Conservation (phyloP, 2,113 vertebrate species). For the Crypturellus undulatus region DNA sequence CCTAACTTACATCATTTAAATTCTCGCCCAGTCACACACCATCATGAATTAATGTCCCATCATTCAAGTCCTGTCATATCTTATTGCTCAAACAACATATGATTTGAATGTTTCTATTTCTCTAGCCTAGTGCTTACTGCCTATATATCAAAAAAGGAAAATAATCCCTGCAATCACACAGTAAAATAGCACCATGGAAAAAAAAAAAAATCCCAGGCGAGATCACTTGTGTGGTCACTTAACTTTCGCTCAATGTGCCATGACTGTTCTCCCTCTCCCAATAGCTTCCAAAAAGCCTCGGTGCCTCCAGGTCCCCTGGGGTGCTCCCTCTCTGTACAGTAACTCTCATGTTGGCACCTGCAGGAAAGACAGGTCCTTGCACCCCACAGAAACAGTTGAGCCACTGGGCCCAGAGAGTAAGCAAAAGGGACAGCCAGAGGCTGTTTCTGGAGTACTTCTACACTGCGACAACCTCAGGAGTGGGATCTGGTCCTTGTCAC, state of each 20-base stretch:
- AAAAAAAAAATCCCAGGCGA: not conserved
- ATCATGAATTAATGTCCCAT: conserved; percentile 62
- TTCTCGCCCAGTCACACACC: conserved; percentile 44
- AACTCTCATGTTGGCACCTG: fast-evolving
- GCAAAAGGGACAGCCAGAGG: not conserved
- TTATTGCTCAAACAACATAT: conserved; percentile 57
- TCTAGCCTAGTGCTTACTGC: conserved; percentile 9
- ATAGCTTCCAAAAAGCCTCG: not conserved
- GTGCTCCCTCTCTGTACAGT: not conserved
- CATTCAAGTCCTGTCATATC: conserved; percentile 17
- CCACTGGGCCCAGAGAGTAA: not conserved
- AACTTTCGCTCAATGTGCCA: not conserved
- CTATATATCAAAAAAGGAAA: not conserved
- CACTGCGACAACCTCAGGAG: not conserved
- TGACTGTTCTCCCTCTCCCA: not conserved
- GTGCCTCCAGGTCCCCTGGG: not conserved
- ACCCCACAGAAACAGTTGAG: not conserved
- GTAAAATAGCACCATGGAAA: not conserved
- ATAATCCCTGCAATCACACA: not conserved
- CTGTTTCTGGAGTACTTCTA: not conserved
- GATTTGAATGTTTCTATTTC: conserved; percentile 51
- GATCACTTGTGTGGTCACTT: not conserved
- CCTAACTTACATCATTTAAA: conserved; percentile 56
- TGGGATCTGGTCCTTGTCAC: not conserved
- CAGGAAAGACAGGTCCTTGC: not conserved